Evolutionary conservation across 2,797 vertebrate genomes (phyloP).

Genomic region (Poeciliopsis gracilis): DNA sequence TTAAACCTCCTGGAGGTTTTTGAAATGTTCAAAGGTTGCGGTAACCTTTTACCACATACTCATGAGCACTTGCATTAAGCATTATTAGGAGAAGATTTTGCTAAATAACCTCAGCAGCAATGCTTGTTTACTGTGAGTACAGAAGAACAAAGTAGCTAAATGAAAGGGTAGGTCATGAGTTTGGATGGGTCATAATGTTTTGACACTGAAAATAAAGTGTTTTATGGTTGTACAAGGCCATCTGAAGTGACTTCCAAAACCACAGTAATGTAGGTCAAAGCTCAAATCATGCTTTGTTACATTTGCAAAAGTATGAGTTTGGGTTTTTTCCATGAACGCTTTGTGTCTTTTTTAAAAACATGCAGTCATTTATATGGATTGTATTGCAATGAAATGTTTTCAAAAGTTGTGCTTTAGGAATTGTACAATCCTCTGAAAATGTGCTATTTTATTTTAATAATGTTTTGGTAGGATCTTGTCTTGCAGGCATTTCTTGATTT

Average conservation of each 20-base stretch:
- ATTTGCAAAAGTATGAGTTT: not conserved
- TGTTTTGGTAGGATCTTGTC: not conserved
- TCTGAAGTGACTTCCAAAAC: too few species aligned
- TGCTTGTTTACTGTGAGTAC: not conserved
- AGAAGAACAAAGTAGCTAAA: not conserved
- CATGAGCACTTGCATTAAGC: not conserved
- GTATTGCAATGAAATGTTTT: not conserved
- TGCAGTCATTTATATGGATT: not conserved
- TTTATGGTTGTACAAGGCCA: not conserved
- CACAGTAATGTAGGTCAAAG: not conserved
- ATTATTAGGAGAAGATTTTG: constrained; percentile 1
- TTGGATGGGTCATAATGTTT: not conserved
- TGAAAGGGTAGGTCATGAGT: not conserved
- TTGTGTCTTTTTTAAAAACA: not conserved
- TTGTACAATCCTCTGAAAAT: not conserved
- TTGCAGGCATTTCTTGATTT: not conserved
- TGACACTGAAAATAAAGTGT: not conserved
- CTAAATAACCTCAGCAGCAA: constrained; percentile 8
- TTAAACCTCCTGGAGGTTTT: constrained; percentile 44
- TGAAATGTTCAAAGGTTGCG: constrained; percentile 44
- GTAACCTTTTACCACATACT: constrained; percentile 41
- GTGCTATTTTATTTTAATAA: not conserved
- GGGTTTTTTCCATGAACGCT: not conserved
- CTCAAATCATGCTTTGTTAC: not conserved
- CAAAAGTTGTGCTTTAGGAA: not conserved